These are phyloP conservation scores for Columba janthina DNA, from an alignment of 2,113 vertebrate species.

Conservation along the genomic window DNA sequence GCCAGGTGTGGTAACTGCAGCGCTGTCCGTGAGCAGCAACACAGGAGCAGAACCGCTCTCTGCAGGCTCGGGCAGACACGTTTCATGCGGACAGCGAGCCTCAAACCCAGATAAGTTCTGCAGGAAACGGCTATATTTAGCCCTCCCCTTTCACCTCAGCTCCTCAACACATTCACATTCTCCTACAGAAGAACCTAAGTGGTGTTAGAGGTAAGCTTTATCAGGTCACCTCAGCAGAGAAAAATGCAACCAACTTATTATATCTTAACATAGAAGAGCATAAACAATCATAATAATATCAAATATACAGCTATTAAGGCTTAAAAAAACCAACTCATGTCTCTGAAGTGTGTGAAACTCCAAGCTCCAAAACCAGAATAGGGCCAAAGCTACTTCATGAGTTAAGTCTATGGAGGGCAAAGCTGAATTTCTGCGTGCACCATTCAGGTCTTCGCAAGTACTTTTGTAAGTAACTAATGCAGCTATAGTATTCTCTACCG, in stretches of 20 bases:
- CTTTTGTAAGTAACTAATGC: not conserved
- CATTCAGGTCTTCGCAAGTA: fast-evolving
- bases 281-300: not conserved
- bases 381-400: fast-evolving
- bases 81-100: not conserved
- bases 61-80: not conserved
- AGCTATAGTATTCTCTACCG: not conserved
- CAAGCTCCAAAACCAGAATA: not conserved
- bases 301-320: not conserved
- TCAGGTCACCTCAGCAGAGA: not conserved
- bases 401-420: fast-evolving
- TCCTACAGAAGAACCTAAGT: not conserved
- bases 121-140: conserved; percentile 16
- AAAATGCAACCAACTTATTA: not conserved
- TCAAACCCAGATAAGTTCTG: not conserved
- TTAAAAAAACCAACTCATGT: fast-evolving
- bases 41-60: not conserved
- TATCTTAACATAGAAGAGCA: fast-evolving
- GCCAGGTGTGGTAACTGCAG: no score
- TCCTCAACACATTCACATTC: not conserved
- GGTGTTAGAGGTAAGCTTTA: not conserved
- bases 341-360: not conserved
- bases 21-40: fast-evolving
- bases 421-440: not conserved
- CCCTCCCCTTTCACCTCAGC: conserved; percentile 13